Percentiles rank a stretch among this genome's conserved stretches.
These are phyloP conservation scores for Endotricha flammealis DNA, from an alignment of 2,888 invertebrate genomes.

Conservation along the genomic window DNA sequence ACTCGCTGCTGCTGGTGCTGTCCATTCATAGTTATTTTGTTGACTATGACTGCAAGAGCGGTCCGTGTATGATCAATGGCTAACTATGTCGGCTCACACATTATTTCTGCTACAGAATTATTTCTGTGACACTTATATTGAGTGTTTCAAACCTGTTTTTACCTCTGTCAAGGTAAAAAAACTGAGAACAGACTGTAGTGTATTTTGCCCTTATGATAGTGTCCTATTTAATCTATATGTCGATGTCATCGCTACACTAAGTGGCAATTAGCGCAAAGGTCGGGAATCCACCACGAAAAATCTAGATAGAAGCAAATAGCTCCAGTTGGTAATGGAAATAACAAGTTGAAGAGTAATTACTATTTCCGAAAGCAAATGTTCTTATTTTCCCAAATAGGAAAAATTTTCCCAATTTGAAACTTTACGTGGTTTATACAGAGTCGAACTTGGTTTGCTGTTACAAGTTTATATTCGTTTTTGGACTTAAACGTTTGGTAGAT, in stretches of 20 bases:
- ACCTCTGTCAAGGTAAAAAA: too few relatives aligned
- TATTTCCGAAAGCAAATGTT: conserved; percentile 20
- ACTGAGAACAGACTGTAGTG: too few relatives aligned
- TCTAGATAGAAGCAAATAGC: conserved; percentile 13
- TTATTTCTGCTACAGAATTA: too few relatives aligned
- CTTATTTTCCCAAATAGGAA: conserved; percentile 12
- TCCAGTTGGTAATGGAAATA: conserved; percentile 23
- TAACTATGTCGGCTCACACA: too few relatives aligned
- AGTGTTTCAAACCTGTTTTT: too few relatives aligned
- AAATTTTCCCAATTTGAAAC: conserved; percentile 2
- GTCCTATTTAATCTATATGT: neutral
- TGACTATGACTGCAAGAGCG: too few relatives aligned
- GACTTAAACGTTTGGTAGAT: conserved; percentile 5
- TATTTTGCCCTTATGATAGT: too few relatives aligned
- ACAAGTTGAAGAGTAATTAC: conserved; percentile 24
- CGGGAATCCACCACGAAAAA: conserved; percentile 5
- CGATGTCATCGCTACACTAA: neutral
- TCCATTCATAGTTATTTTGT: too few relatives aligned
- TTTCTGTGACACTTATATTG: too few relatives aligned
- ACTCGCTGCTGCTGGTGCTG: too few relatives aligned
- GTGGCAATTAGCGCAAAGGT: conserved; percentile 6
- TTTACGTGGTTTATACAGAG: conserved; percentile 1
- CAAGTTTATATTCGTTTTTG: conserved; percentile 2
- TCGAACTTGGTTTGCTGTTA: neutral
- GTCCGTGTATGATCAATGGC: too few relatives aligned